Evolutionary conservation across 2,888 invertebrate species (phyloP).

Genomic region (Hecatera dysodea): DNA sequence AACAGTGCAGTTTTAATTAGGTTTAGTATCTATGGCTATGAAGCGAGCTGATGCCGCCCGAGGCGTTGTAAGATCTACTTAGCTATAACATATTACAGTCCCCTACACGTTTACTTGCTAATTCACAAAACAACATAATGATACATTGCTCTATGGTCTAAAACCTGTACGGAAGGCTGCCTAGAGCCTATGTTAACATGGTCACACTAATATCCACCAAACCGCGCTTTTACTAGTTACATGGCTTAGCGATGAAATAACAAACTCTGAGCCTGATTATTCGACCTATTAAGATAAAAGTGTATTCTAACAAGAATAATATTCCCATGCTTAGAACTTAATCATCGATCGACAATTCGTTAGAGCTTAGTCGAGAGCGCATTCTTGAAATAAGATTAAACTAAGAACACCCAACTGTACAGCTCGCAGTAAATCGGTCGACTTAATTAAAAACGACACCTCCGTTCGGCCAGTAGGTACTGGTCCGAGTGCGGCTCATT

Average conservation of each 20-base stretch:
- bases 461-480: constrained; percentile 24
- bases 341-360: constrained; percentile 8
- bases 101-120: constrained; percentile 21
- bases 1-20: background rate
- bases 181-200: constrained; percentile 37
- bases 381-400: constrained; percentile 38
- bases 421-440: constrained; percentile 41
- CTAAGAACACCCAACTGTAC: constrained; percentile 23
- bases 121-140: constrained; percentile 41
- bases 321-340: background rate
- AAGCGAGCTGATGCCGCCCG: background rate
- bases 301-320: background rate
- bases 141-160: constrained; percentile 26
- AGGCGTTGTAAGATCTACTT: background rate
- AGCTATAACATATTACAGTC: constrained; percentile 4
- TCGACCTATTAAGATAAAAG: background rate
- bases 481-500: constrained; percentile 54
- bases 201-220: constrained; percentile 9
- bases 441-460: constrained; percentile 64
- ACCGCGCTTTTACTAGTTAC: constrained; percentile 32
- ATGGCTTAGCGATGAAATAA: constrained; percentile 1
- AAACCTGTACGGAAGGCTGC: constrained; percentile 26
- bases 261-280: background rate
- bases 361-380: constrained; percentile 20
- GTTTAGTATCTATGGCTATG: background rate